A percentile compares a stretch with the other conserved stretches of the same genome.
phyloP scores from a whole-genome alignment of 2,113 vertebrate species.

The Cervus canadensis region DNA sequence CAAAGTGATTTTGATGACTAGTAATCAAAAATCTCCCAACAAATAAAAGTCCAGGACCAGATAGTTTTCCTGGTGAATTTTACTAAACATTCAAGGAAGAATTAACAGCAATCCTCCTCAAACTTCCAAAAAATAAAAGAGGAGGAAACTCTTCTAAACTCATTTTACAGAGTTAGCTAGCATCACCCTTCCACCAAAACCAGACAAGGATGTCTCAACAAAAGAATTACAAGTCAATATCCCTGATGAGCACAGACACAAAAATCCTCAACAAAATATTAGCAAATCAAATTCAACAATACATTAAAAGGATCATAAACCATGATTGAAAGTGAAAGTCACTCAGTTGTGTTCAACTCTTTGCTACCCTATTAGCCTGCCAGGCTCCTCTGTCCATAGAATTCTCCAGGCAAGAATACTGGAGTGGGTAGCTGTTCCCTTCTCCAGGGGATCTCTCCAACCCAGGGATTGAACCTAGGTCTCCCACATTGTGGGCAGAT shows the following conservation, averaged over 20 bases:
- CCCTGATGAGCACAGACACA: background rate
- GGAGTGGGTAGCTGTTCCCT: background rate
- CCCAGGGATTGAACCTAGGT: background rate
- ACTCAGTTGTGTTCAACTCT: background rate
- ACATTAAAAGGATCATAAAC: background rate
- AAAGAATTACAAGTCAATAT: background rate
- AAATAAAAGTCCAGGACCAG: background rate
- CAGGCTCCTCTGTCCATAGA: background rate
- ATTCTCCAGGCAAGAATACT: background rate
- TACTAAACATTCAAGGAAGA: background rate
- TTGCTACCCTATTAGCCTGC: background rate
- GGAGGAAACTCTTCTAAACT: background rate
- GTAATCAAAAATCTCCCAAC: background rate
- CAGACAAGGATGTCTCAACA: background rate
- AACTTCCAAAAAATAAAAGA: background rate
- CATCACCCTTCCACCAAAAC: background rate
- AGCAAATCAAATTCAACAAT: background rate
- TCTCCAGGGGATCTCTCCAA: background rate
- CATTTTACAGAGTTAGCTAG: background rate
- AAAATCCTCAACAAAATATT: background rate
- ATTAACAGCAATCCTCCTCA: background rate
- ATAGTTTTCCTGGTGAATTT: background rate
- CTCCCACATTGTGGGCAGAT: background rate
- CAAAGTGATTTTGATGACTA: background rate
- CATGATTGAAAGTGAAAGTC: background rate